Base-by-base conservation (phyloP, 2,113 vertebrate species). In the Cochlearius cochlearius region DNA sequence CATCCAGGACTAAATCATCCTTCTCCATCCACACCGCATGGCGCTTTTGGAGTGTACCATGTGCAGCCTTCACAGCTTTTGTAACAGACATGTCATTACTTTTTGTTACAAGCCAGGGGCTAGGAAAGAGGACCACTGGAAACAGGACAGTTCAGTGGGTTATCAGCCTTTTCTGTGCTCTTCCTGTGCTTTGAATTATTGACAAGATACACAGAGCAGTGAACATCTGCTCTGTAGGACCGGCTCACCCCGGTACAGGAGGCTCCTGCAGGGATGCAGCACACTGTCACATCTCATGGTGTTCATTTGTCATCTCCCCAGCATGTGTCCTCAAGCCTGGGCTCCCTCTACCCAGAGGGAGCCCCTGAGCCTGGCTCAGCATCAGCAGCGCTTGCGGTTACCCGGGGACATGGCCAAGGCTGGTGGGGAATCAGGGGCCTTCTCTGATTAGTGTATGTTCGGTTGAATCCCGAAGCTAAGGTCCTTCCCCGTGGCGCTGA, bases 361-460 rank as follows among this genome's bases (percentile, higher is more conserved):
- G 71, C 87, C 96, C 6, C 0, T 22, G 36, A 86, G 96, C 77
- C 53, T 94, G 53, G 69, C 77, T 96, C 17, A 34, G 27, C 86
- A 80, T 93, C 45, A 68, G 78, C 1, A 66, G 58, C 6, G 2
- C 85, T 96, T 1, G 0, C 58, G 62, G 81, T 76, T 95, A 95
- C 96, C 62, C 94, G 90, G 71, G 90, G 93, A 96, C 94, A 93
- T 58, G 87, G 93, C 92, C 94, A 92, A 94, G 94, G 96, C 96
- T 97, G 96, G 96, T 97, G 96, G 96, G 85, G 96, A 97, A 96
- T 96, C 93, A 95, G 74, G 71, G 93, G 92, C 94, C 92, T 94
- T 90, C 92, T 95, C 84, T 73, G 94, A 96, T 96, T 93, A 97
- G 71, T 58, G 58, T 36, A 73, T 91, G 94, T 97, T 75, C 7